Evolutionary conservation across 2,113 vertebrate species (phyloP).

Genomic region (Nibea coibor): DNA sequence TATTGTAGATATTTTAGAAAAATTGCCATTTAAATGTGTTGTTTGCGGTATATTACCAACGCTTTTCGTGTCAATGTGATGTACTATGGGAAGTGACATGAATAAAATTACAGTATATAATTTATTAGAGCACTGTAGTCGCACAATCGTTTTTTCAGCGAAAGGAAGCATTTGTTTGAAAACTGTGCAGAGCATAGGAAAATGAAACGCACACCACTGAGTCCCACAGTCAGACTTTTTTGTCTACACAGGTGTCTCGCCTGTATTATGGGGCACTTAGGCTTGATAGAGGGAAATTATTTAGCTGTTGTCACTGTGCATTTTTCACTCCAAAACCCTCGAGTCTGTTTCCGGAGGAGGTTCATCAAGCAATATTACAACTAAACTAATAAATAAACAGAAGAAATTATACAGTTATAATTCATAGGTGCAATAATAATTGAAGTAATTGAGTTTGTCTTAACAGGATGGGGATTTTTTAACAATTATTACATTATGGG

Average conservation of each 20-base stretch:
- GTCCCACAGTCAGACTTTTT: conserved; percentile 14
- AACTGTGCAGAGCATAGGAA: neutral
- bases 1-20: neutral
- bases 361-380: conserved; percentile 14
- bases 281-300: conserved; percentile 32
- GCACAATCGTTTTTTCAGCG: neutral
- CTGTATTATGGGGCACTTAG: conserved; percentile 37
- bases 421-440: neutral
- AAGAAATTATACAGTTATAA: neutral
- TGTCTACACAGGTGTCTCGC: conserved; percentile 20
- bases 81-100: neutral
- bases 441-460: neutral
- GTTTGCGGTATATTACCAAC: neutral
- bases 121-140: neutral
- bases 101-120: neutral
- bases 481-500: neutral
- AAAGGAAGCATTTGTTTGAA: neutral
- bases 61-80: neutral
- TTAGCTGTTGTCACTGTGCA: conserved; percentile 12
- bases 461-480: neutral
- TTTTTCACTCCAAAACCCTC: conserved; percentile 30
- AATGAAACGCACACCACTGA: neutral
- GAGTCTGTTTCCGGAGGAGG: neutral
- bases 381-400: neutral
- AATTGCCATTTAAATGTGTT: neutral